These are phyloP conservation scores for Drosophila incognita DNA, from an alignment of 2,888 invertebrate species.

Conservation along the genomic window DNA sequence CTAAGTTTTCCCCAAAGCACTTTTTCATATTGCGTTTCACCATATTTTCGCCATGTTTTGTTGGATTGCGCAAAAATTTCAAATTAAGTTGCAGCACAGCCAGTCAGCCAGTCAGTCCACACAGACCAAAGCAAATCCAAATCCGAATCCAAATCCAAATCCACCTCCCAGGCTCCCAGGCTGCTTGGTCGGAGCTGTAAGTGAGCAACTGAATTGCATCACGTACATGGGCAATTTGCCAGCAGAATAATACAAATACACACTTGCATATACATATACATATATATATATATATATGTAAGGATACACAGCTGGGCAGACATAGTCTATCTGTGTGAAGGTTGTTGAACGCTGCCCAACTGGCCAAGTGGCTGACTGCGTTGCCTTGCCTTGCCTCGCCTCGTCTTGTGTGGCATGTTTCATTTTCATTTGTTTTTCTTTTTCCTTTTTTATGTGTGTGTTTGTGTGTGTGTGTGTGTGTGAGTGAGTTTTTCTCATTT, in stretches of 20 bases:
- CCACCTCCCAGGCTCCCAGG: not conserved
- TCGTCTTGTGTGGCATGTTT: conserved; percentile 39
- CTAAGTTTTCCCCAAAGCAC: conserved; percentile 78
- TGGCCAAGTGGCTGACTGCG: conserved; percentile 52
- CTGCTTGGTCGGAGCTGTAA: conserved; percentile 52
- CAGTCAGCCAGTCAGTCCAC: not conserved
- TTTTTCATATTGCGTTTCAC: conserved; percentile 77
- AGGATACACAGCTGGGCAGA: conserved; percentile 35
- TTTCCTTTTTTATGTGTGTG: not conserved
- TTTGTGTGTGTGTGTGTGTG: not conserved
- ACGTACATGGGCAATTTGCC: conserved; percentile 83
- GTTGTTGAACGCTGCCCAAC: conserved; percentile 64
- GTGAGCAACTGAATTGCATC: conserved; percentile 82
- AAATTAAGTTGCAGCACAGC: conserved; percentile 80
- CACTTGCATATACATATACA: conserved; percentile 17
- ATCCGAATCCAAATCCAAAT: not conserved
- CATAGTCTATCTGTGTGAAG: conserved; percentile 40
- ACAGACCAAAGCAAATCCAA: not conserved
- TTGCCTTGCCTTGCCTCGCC: conserved; percentile 29
- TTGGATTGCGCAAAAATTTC: conserved; percentile 82
- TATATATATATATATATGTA: not conserved
- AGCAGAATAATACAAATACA: conserved; percentile 73
- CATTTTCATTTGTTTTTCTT: conserved; percentile 13
- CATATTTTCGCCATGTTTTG: conserved; percentile 76
- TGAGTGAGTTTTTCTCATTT: conserved; percentile 17